phyloP scores from a whole-genome alignment of 2,888 invertebrate species.

The Aproaerema taeniolella region DNA sequence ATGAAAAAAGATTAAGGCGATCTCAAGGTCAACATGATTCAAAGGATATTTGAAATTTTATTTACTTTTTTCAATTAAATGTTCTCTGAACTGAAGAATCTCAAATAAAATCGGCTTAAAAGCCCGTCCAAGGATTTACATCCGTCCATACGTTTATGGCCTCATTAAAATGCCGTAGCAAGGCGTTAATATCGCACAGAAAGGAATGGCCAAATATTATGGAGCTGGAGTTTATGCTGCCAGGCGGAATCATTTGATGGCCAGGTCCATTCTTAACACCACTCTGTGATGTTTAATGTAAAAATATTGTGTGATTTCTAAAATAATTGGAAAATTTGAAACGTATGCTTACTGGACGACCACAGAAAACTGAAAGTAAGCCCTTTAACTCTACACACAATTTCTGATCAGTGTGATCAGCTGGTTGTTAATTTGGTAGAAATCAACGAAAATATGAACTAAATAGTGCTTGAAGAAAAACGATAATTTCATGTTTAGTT shows the following conservation, averaged over 20 bases:
- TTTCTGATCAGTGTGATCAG: not conserved
- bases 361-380: not conserved
- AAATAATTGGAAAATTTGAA: not conserved
- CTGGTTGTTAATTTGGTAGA: not conserved
- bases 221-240: conserved; percentile 33
- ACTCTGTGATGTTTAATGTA: not conserved
- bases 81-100: not conserved
- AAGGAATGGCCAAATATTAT: conserved; percentile 37
- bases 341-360: not conserved
- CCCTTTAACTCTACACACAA: not conserved
- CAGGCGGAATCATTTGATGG: conserved; percentile 28
- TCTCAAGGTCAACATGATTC: too few species aligned
- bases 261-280: conserved; percentile 8
- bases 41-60: too few species aligned
- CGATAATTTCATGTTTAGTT: not conserved
- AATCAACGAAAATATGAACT: not conserved
- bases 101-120: not conserved
- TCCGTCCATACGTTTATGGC: conserved; percentile 29
- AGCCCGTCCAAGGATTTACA: conserved; percentile 19
- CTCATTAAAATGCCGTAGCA: conserved; percentile 40
- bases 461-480: not conserved
- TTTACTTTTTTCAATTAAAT: too few species aligned
- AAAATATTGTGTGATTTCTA: not conserved
- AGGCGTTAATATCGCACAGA: conserved; percentile 33
- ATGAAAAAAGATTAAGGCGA: too few species aligned